Evolutionary conservation across 2,113 vertebrate genomes (phyloP).

Genomic region (Gallinago paraguaiae): DNA sequence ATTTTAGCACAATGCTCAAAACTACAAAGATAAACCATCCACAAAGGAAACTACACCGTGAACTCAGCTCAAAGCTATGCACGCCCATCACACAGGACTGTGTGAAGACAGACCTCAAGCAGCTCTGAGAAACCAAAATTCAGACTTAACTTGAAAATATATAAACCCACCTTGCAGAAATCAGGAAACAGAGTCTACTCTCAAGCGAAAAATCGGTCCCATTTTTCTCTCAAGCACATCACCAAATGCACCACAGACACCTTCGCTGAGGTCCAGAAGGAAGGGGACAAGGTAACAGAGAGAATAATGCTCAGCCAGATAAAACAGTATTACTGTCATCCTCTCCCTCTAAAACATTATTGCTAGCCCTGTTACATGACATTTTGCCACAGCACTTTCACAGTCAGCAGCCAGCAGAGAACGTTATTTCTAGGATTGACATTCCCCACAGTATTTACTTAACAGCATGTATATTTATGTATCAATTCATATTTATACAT

Average conservation of each 20-base stretch:
- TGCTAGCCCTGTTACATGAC: neutral
- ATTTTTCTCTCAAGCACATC: neutral
- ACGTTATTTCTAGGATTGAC: neutral
- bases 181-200: neutral
- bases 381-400: neutral
- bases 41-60: neutral
- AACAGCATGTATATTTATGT: neutral
- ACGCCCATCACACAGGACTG: neutral
- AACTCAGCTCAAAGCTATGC: neutral
- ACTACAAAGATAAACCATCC: neutral
- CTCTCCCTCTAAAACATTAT: neutral
- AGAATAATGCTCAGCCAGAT: neutral
- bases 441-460: neutral
- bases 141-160: neutral
- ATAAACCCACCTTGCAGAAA: neutral
- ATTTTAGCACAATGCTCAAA: neutral
- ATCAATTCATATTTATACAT: neutral
- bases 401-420: neutral
- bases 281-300: neutral
- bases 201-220: neutral
- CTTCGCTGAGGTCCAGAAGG: neutral
- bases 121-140: neutral
- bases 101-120: neutral
- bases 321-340: neutral
- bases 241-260: neutral